Base-by-base conservation (phyloP, 1,140 invertebrate genomes). In the Lasioglossum albipes region DNA sequence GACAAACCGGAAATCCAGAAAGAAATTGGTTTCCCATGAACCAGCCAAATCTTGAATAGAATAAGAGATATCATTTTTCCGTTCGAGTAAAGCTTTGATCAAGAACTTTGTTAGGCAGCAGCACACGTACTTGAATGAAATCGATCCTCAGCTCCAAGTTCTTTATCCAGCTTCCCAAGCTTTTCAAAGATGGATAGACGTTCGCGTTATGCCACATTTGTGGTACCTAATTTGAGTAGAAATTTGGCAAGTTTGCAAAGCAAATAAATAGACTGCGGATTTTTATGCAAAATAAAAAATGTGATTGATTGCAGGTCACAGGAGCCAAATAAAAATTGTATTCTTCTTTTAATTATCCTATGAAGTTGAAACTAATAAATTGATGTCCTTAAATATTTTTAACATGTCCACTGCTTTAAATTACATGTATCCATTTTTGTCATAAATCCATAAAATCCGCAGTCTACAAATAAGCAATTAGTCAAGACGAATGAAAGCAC, bases 1-100 rank as follows among this genome's bases (percentile, higher is more conserved):
- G 97, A 98, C 87, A 98, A 96, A 22, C 97, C 98, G 59, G 97
- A 97, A 49, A 98, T 91, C 98, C 97, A 98, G 89, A 96, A 98
- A 7, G 97, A 98, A 54, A 94, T 94, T 16, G 97, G 97, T n/a
- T 93, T 93, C 7, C 95, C 95, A 13, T 94, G 94, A 59, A 93
- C 91, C 18, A 97, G 93, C 98, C 98, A 98, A 76, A 93, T 94
- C 95, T 96, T 84, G 54, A 45, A 64, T 54, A 42, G 12, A 2
- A 22, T 31, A 57, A n/a, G 20, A 57, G 10, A 13, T 13, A 49
- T 12, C 13, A 22, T 52, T 20, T 45, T 6, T 7, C 10, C n/a
- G n/a, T n/a, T n/a, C n/a, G 42, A 16, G 18, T 20, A 6, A 18
- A 4, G 5, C 6, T 22, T 31, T 69, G 31, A 49, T 52, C 57